Evolutionary conservation across 2,113 vertebrate species (phyloP), one percentile per base, ranked within the genome.

Genomic region (Pleuronectes platessa): DNA sequence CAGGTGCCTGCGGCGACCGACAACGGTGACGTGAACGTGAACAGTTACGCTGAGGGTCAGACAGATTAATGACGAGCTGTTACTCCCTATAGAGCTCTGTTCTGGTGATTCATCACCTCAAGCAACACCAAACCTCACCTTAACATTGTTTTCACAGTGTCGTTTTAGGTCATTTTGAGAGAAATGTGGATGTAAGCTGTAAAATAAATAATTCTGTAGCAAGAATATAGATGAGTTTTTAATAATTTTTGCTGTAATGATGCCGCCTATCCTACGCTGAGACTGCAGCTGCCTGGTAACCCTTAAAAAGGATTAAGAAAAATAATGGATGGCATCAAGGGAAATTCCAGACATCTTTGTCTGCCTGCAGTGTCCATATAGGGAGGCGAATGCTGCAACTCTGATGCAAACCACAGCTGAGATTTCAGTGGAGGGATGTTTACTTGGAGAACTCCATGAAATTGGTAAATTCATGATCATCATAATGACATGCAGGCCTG

Each of bases 391-490:
- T 59, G 61, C 24, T 78, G 67, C 63, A 55, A 61, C 45, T 56
- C 61, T 81, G 82, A 85, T 64, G 84, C 76, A 86, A 86, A 61
- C 7, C 45, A 56, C 45, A 27, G 67, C 71, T 59, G 27, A 51
- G 56, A 21, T 73, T 85, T 76, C 71, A 80, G 54, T 15, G 53
- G 11, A 47, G 18, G 47, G 49, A 42, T 73, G 53, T 76, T 68
- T 40, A 6, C 10, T 37, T 60, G 69, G 63, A 69, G 24, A 54
- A 6, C 45, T 71, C 31, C 65, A 20, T 78, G 45, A 55, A 76
- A 69, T 54, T 20, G 49, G 2, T 62, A 14, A n/a, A 58, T 53
- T 24, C 61, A 66, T 53, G 14, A 45, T 47, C 2, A 21, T n/a
- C 20, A 61, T 53, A 23, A 23, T 56, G 17, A 53, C 51, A 54